phyloP scores from a whole-genome alignment of 53 echinoderm and acorn worm genomes.

The Holothuria leucospilota region DNA sequence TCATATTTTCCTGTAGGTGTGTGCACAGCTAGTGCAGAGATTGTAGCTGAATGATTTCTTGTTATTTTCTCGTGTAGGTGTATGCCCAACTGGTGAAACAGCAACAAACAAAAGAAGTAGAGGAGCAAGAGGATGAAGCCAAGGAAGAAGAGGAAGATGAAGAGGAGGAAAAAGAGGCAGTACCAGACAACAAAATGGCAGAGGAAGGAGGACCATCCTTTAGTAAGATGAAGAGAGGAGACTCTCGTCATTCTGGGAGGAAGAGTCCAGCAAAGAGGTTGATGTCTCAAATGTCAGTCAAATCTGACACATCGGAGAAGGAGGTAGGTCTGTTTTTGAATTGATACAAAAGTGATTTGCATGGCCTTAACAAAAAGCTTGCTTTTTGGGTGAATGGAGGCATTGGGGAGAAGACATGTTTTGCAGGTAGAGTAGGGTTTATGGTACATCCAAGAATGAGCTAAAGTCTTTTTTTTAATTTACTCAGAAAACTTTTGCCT shows the following conservation, averaged over 20 bases:
- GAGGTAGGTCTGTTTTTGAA: neutral
- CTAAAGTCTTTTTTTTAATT: no score
- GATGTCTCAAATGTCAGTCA: slow-evolving; percentile 24
- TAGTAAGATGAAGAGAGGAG: neutral
- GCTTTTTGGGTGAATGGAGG: no score
- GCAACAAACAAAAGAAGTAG: slow-evolving; percentile 72
- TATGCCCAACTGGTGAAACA: slow-evolving; percentile 56
- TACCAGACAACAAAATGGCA: slow-evolving; percentile 40
- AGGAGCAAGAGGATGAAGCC: slow-evolving; percentile 42
- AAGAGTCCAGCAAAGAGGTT: neutral
- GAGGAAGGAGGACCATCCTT: neutral
- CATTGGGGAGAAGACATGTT: no score
- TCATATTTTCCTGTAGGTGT: no score
- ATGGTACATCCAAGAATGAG: no score
- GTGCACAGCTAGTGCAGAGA: no score
- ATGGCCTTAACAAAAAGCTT: no score
- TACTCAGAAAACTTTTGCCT: no score
- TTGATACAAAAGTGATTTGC: no score
- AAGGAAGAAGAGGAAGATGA: slow-evolving; percentile 62
- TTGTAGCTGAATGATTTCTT: no score
- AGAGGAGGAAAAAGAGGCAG: slow-evolving; percentile 46
- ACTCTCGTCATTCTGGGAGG: slow-evolving; percentile 31
- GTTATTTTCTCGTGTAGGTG: no score
- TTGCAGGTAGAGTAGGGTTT: no score
- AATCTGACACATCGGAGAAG: slow-evolving; percentile 3